Evolutionary conservation across 2,113 vertebrate genomes (phyloP).

Genomic region (Callipepla squamata): DNA sequence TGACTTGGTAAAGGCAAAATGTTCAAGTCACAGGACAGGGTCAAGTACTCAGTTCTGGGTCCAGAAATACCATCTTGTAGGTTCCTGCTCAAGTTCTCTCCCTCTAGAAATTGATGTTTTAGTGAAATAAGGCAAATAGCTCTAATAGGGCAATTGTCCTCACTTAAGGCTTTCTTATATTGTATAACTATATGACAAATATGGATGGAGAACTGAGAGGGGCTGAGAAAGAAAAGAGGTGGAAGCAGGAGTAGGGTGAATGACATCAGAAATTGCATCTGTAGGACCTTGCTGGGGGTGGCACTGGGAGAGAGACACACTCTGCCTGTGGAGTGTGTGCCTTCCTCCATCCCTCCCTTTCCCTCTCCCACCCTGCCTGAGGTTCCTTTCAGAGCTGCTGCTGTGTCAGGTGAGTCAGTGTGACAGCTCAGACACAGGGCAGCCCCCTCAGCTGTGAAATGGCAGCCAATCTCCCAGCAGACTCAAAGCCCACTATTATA

Average conservation of each 20-base stretch:
- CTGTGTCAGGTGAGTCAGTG: constrained; percentile 65
- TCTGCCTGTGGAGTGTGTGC: not conserved
- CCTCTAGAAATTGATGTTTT: fast-evolving
- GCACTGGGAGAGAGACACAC: not conserved
- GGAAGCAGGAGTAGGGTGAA: not conserved
- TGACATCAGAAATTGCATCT: fast-evolving
- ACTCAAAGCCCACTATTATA: constrained; percentile 51
- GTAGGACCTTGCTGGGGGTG: not conserved
- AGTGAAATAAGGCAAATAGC: not conserved
- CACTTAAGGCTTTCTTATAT: not conserved
- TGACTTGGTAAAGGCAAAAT: not conserved
- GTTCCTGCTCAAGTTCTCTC: not conserved
- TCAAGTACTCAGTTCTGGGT: not conserved
- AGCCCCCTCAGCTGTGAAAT: constrained; percentile 75
- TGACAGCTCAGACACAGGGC: constrained; percentile 60
- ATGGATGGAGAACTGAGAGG: not conserved
- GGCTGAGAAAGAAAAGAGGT: not conserved
- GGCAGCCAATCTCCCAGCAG: constrained; percentile 64
- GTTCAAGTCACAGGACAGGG: not conserved
- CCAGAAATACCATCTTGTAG: not conserved
- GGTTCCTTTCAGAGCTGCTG: constrained; percentile 26
- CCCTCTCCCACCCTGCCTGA: not conserved
- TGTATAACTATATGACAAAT: fast-evolving
- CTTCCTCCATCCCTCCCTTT: not conserved
- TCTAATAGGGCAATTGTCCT: not conserved